Conservation (phyloP, 2,113 vertebrate species). For the Campylomormyrus numenius region DNA sequence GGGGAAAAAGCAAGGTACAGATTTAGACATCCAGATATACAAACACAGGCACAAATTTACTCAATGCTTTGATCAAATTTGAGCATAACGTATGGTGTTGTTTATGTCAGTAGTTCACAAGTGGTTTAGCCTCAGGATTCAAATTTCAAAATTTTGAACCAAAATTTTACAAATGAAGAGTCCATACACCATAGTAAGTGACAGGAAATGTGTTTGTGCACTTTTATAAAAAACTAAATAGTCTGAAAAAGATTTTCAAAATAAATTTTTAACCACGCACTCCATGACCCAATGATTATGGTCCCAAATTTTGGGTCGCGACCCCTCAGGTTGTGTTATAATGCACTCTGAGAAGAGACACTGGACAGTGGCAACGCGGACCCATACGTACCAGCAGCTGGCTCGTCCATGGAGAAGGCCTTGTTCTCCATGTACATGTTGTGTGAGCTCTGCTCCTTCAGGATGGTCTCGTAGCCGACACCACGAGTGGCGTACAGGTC, state of each 20-base stretch:
- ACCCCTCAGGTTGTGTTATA: background rate
- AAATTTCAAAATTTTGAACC: background rate
- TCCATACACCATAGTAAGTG: background rate
- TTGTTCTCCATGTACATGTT: slow-evolving; percentile 84
- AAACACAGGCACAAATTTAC: background rate
- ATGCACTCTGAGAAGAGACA: background rate
- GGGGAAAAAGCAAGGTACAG: background rate
- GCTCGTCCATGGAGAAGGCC: slow-evolving; percentile 81
- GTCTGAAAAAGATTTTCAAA: too few species aligned
- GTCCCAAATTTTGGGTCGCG: background rate
- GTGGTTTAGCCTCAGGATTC: background rate
- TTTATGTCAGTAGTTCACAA: background rate
- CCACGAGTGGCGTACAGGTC: slow-evolving; percentile 71
- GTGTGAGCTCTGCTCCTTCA: slow-evolving; percentile 70
- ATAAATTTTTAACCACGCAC: background rate
- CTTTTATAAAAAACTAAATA: background rate
- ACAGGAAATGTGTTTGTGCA: background rate
- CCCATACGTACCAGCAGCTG: slow-evolving; percentile 58
- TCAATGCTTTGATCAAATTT: background rate
- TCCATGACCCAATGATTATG: background rate
- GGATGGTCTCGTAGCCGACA: slow-evolving; percentile 75
- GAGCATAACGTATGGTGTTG: background rate
- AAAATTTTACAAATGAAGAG: background rate
- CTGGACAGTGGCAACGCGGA: background rate
- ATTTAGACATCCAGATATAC: background rate